Percentiles rank a stretch among this genome's conserved stretches.
Evolutionary conservation across 1,140 invertebrate genomes (phyloP).

Genomic region (Papilio polyxenes): DNA sequence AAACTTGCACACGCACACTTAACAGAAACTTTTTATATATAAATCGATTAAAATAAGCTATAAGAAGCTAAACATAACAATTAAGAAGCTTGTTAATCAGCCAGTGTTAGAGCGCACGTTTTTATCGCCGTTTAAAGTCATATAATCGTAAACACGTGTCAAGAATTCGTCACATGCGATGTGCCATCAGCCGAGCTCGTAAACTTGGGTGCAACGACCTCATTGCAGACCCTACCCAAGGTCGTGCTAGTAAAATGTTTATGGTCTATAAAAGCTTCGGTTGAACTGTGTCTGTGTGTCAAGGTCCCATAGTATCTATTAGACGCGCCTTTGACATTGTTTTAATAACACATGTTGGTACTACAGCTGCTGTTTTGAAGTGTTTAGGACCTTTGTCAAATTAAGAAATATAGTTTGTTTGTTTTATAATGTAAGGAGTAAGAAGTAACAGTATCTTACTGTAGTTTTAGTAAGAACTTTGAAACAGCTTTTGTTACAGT

Average conservation of each 20-base stretch:
- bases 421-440: not conserved
- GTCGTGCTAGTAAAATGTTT: constrained; percentile 80
- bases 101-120: not conserved
- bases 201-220: constrained; percentile 76
- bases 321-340: constrained; percentile 48
- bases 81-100: not conserved
- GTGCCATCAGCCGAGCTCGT: constrained; percentile 48
- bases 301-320: constrained; percentile 76
- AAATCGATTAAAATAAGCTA: not conserved
- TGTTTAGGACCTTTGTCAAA: constrained; percentile 7
- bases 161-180: constrained; percentile 51
- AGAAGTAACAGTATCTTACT: too few species aligned
- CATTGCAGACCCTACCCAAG: constrained; percentile 76
- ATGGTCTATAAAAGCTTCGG: constrained; percentile 79
- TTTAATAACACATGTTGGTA: constrained; percentile 40
- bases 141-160: constrained; percentile 42
- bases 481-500: not conserved
- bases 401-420: not conserved
- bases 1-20: not conserved
- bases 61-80: not conserved
- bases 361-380: not conserved
- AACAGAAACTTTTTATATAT: not conserved
- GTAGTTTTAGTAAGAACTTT: not conserved
- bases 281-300: constrained; percentile 77
- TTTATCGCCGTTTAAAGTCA: constrained; percentile 33